phyloP scores from a whole-genome alignment of 2,888 invertebrate species.

The Drosophila eohydei region DNA sequence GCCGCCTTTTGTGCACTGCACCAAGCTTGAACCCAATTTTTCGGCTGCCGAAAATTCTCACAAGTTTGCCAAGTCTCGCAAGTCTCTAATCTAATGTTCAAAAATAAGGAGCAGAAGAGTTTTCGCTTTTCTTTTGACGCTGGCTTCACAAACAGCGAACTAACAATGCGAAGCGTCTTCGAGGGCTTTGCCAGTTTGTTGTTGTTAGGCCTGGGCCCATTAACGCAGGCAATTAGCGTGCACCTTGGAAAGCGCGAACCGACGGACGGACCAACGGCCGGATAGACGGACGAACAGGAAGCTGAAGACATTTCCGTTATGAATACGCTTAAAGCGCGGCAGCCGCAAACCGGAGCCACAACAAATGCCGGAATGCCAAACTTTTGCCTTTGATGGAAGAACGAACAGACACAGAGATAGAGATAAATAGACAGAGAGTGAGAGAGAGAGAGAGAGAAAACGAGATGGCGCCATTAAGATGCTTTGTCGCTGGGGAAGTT shows the following conservation, averaged over 20 bases:
- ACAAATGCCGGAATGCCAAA: constrained; percentile 62
- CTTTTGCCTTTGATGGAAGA: constrained; percentile 68
- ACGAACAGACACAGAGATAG: not conserved
- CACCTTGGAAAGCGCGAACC: constrained; percentile 47
- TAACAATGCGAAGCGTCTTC: constrained; percentile 13
- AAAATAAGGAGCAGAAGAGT: constrained; percentile 36
- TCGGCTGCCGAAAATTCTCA: constrained; percentile 22
- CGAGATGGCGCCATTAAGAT: not conserved
- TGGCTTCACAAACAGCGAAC: constrained; percentile 13
- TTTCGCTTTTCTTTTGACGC: constrained; percentile 15
- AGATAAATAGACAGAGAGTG: not conserved
- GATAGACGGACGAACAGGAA: constrained; percentile 31
- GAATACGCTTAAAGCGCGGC: constrained; percentile 44
- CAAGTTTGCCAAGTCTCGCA: constrained; percentile 25
- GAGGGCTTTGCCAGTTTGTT: constrained; percentile 9
- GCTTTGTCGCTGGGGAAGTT: not conserved
- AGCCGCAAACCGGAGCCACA: constrained; percentile 40
- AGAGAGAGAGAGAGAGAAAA: not conserved
- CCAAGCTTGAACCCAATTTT: constrained; percentile 34
- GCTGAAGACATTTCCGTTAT: constrained; percentile 69
- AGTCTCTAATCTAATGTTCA: constrained; percentile 65
- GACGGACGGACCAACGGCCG: constrained; percentile 16
- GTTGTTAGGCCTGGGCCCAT: constrained; percentile 46
- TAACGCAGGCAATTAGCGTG: constrained; percentile 62
- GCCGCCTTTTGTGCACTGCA: constrained; percentile 42